Evolutionary conservation across 2,797 vertebrate genomes (phyloP), one percentile per base, ranked within the genome.

Genomic region (Ptychobarbus kaznakovi): DNA sequence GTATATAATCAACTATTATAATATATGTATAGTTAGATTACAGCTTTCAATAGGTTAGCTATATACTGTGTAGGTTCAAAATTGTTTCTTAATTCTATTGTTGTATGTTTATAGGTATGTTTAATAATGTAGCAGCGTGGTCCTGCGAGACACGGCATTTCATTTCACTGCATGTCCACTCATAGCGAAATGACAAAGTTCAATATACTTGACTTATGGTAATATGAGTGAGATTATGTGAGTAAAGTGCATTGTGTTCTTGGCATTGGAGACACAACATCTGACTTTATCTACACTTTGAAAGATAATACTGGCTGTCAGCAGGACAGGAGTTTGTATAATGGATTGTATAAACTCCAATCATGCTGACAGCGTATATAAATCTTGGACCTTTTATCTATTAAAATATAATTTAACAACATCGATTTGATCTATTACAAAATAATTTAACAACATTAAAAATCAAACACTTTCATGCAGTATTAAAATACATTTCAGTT

Each of bases 251-350:
- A 80, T 66, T 65, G 8, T 65, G 56, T 51, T 80, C 25, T 65
- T n/a, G 25, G 28, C 44, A 42, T 6, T 7, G 10, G 38, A 68
- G 63, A 80, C 78, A 32, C 15, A 80, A 51, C 7, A 81, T 38
- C 18, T 66, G 32, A 49, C 20, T 44, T 66, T 53, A 16, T 81
- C 32, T 20, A 1, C 46, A n/a, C 28, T 38, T 69, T 68, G 4
- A 35, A 63, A 69, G 79, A 69, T 69, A 81, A 53, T 49, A 80
- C 44, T n/a, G 20, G 25, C 15, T 2, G 78, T 38, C 42, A 51
- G 42, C 42, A 80, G 46, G 25, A 66, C 15, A 66, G 16, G 58
- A 15, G 76, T 44, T 78, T 42, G 63, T 28, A 63, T 25, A 66
- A 53, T 68, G n/a, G 44, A 40, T 10, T 68, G 32, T 35, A 66